Evolutionary conservation across 2,888 invertebrate species (phyloP), one percentile per base, ranked within the genome.

Genomic region (Bibio marci): DNA sequence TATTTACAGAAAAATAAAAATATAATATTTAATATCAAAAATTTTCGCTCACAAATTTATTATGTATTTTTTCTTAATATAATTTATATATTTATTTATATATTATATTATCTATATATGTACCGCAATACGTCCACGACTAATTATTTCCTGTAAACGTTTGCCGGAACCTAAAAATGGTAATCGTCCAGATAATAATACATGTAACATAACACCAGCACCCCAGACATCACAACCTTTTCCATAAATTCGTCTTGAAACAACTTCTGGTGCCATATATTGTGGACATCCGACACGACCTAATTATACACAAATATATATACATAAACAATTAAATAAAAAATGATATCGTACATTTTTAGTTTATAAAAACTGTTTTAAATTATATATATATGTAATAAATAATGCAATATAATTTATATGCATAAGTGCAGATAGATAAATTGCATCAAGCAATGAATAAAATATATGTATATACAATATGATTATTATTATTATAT

Each of bases 151-250:
- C 56, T 90, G 87, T 47, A 98, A 71, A 49, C 94, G 70, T 52
- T 94, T 85, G 46, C 87, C 83, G 41, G 92, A 90, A 35, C 98
- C 98, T 48, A 83, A 76, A 59, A 97, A 98, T 11, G 98, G 98
- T 50, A 95, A 70, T 41, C 85, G 81, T 5, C 98, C 98, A 35
- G 91, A 87, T 30, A 98, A 70, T 32, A 98, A 70, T 14, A 94
- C 81, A 60, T 94, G 95, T 33, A 98, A 69, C 50, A 97, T 70
- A 39, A 95, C 86, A 10, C 98, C 97, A 22, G 91, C 88, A 26
- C 92, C 86, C 98, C 98, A 98, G 42, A 97, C 87, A 62, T 98
- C 98, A 46, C 92, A 90, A 2, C 91, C 82, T 59, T 94, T 94
- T 28, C 87, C 85, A 65, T 88, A 90, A 50, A 86, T 73, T 59